Evolutionary conservation across 1,140 invertebrate genomes (phyloP).

Genomic region (Drosophila leontia): DNA sequence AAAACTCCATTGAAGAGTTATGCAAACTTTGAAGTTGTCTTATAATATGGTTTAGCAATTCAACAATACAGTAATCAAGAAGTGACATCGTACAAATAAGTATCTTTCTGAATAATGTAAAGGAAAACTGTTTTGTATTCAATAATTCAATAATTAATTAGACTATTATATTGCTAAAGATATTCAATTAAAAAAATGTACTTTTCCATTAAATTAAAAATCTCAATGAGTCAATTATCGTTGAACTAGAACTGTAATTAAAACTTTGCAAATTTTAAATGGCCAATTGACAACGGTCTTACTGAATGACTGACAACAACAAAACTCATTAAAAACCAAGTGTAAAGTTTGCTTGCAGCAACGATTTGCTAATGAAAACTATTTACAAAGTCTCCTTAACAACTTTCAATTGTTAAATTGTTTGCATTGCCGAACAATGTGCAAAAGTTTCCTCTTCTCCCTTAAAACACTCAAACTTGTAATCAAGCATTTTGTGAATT

Average conservation of each 20-base stretch:
- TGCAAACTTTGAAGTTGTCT: not conserved
- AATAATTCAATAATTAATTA: not conserved
- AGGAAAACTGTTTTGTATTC: not conserved
- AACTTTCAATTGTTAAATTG: slow-evolving; percentile 16
- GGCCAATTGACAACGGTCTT: not conserved
- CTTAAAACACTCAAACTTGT: not conserved
- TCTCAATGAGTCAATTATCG: not conserved
- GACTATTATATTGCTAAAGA: not conserved
- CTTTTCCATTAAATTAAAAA: not conserved
- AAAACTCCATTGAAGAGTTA: not conserved
- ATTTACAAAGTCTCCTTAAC: slow-evolving; percentile 7
- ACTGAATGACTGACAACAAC: not conserved
- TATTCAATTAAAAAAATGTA: not conserved
- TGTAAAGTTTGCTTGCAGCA: slow-evolving; percentile 5
- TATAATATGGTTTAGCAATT: not conserved
- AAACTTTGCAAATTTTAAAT: slow-evolving; percentile 6
- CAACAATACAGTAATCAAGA: not conserved
- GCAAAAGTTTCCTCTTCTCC: not conserved
- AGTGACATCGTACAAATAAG: not conserved
- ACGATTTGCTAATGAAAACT: slow-evolving; percentile 16
- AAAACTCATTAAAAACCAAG: slow-evolving; percentile 6
- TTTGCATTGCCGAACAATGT: slow-evolving; percentile 9
- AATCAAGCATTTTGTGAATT: not conserved
- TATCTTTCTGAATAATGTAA: not conserved
- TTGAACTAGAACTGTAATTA: slow-evolving; percentile 1